Base-by-base conservation (phyloP, 1,140 invertebrate species). In the Mycetomoellerius zeteki region DNA sequence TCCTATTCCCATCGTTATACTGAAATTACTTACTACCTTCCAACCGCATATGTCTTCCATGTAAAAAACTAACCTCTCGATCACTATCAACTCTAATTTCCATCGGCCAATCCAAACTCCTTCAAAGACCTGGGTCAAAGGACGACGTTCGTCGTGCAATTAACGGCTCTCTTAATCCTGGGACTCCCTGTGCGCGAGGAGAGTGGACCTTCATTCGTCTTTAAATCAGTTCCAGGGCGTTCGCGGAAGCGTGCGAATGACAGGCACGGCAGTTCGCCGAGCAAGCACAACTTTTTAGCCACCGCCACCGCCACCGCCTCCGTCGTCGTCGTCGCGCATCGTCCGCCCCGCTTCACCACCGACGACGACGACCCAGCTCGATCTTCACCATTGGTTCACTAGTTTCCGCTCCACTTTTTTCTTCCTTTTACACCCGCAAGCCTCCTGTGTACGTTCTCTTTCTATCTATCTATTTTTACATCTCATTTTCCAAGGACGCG, bases 131-230 rank as follows among this genome's bases (percentile, higher is more conserved):
- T n/a, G 4, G 54, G 37, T 84, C 54, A 75, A 84, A 84, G 80
- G 37, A 14, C 54, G 69, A 73, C 54, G 78, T 72, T 71, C 50
- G 50, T 56, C 64, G 67, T 50, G 80, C 69, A 84, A 84, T 84
- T 84, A 84, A 84, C 37, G 54, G 37, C 37, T 81, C 77, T 71
- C 85, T 86, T 71, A 81, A 67, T 86, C 64, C 30, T 33, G 60
- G 60, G 47, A 16, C 47, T 50, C 47, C 47, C 50, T 16, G 37
- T 50, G 62, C 54, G 56, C 60, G 58, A 82, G 54, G 65, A 78
- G 86, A 87, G 80, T 88, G 86, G 88, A 90, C 81, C 88, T 87
- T 90, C 86, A 90, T 90, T 89, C 88, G 77, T 86, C 69, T 89
- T 88, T 89, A 89, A 89, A 89, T 89, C 86, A 89, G 80, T 87